Evolutionary conservation across 2,113 vertebrate genomes (phyloP), one percentile per base, ranked within the genome.

Genomic region (Pelecanoides urinatrix): DNA sequence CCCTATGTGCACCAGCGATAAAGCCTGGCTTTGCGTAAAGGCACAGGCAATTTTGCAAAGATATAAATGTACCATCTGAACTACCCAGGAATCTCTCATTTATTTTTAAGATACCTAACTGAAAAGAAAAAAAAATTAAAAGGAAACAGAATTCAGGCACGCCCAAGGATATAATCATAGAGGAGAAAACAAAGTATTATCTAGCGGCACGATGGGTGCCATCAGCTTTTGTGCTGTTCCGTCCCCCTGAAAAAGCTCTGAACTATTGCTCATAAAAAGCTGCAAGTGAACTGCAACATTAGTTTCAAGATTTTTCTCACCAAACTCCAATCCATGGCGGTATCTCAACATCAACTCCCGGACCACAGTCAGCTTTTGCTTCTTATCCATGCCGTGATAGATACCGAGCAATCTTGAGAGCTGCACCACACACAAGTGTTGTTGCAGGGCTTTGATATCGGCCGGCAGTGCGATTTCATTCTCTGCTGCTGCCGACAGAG

Each of bases 401-500:
- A 99, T 97, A 1, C 99, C 99, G 3, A 99, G 98, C 22, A 99
- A 96, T 16, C 99, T 98, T 1, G 98, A 98, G 95, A 99, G 98
- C 98, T 99, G 99, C 53, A 99, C 98, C 77, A 99, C 98, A 52
- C 99, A 99, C 96, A 99, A 49, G 91, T 99, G 99, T n/a, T 99
- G 99, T 94, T 99, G 99, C 61, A 99, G 97, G 9, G 98, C 98
- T 88, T 98, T 99, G 88, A 98, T 99, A 78, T 99, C 99, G 0
- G 97, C 98, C 0, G 99, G 99, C n/a, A 99, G 96, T 0, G 98
- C 98, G 1, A 98, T 91, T 7, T 98, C 98, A 2, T 98, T 98
- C 75, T 98, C 99, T 6, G 97, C 97, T 15, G 92, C 94, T 66
- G 97, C 97, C 1, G 97, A 97, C 74, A 99, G 97, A 1, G 99